These are phyloP conservation scores for Emesis furor DNA, from an alignment of 2,888 invertebrate species.

Conservation along the genomic window DNA sequence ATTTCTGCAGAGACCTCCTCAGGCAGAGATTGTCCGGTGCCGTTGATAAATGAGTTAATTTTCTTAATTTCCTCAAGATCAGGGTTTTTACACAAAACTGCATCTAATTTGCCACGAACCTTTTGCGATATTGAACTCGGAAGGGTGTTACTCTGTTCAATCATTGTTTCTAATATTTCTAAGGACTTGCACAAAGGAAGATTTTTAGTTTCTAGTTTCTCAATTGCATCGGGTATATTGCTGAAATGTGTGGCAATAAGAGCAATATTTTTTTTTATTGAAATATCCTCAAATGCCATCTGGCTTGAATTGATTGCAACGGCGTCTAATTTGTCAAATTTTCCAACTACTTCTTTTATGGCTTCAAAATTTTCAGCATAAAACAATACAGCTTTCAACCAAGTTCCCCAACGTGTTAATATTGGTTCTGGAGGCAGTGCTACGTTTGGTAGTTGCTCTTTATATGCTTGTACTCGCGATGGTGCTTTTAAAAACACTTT, in stretches of 20 bases:
- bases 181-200: not conserved
- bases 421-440: not conserved
- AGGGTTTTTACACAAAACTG: constrained; percentile 32
- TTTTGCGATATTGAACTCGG: constrained; percentile 30
- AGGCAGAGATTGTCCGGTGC: constrained; percentile 27
- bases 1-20: constrained; percentile 47
- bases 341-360: too few relatives aligned
- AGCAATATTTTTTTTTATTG: not conserved
- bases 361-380: too few relatives aligned
- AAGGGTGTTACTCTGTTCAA: constrained; percentile 23
- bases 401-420: too few relatives aligned
- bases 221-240: not conserved
- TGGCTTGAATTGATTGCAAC: constrained; percentile 5
- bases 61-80: constrained; percentile 5
- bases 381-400: too few relatives aligned
- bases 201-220: not conserved
- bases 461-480: constrained; percentile 30
- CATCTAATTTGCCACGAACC: constrained; percentile 34
- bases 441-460: constrained; percentile 43
- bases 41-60: constrained; percentile 28
- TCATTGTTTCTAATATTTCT: constrained; percentile 7
- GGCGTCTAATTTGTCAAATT: constrained; percentile 15
- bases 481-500: constrained; percentile 53
- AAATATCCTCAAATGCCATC: not conserved
- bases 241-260: too few relatives aligned